These are phyloP conservation scores for Cynaeus angustus DNA, from an alignment of 2,888 invertebrate species.

Conservation along the genomic window DNA sequence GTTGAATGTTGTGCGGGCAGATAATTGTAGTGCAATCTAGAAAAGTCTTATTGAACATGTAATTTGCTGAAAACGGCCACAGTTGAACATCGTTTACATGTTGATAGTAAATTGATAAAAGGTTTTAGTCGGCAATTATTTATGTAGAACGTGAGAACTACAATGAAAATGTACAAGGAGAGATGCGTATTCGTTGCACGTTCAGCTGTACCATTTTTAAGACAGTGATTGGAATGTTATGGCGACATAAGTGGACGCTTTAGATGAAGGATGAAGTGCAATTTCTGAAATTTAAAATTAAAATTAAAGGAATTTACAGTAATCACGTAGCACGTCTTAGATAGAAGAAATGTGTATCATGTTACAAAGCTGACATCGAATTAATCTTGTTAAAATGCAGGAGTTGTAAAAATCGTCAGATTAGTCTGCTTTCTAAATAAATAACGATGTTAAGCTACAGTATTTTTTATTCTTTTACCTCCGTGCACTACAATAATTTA, in stretches of 20 bases:
- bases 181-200: slow-evolving; percentile 41
- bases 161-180: slow-evolving; percentile 45
- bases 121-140: slow-evolving; percentile 45
- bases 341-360: neutral
- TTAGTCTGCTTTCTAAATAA: too few relatives aligned
- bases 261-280: slow-evolving; percentile 4
- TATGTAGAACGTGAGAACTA: slow-evolving; percentile 52
- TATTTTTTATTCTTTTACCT: too few relatives aligned
- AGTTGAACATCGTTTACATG: slow-evolving; percentile 37
- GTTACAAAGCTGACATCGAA: neutral
- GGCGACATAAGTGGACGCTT: slow-evolving; percentile 6
- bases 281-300: slow-evolving; percentile 1
- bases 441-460: too few relatives aligned
- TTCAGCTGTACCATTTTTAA: slow-evolving; percentile 31
- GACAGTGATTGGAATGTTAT: slow-evolving; percentile 20
- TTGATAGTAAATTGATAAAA: slow-evolving; percentile 52
- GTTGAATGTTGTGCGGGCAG: slow-evolving; percentile 41
- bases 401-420: neutral
- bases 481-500: neutral
- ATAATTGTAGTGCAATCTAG: slow-evolving; percentile 45
- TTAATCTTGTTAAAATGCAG: too few relatives aligned
- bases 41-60: slow-evolving; percentile 42
- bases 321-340: neutral
- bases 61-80: slow-evolving; percentile 39
- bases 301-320: neutral